phyloP scores from a whole-genome alignment of 2,113 vertebrate genomes.

The Naja naja region DNA sequence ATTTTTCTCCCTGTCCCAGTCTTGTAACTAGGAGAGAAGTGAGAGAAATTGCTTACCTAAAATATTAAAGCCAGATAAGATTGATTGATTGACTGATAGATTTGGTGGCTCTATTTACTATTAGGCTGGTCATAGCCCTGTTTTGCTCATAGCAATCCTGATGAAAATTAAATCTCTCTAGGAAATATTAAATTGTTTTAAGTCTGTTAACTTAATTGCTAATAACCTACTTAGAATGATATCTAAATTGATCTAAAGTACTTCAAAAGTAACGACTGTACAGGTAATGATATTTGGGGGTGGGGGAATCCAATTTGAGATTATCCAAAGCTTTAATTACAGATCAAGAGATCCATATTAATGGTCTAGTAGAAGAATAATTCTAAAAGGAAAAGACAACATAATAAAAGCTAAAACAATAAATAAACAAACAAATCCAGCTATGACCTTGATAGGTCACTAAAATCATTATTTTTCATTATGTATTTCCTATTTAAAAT shows the following conservation, averaged over 20 bases:
- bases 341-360: not conserved
- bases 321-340: slow-evolving; percentile 1
- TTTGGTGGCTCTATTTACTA: not conserved
- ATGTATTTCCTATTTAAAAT: not conserved
- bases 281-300: not conserved
- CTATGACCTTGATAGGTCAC: not conserved
- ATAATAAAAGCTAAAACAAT: not conserved
- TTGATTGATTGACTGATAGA: not conserved
- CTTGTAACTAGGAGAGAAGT: not conserved
- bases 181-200: not conserved
- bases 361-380: not conserved
- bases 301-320: not conserved
- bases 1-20: not conserved
- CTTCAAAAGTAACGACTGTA: not conserved
- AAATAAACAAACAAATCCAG: not conserved
- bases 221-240: not conserved
- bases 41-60: too few species aligned
- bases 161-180: not conserved
- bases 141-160: not conserved
- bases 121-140: not conserved
- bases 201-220: not conserved
- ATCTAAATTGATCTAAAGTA: not conserved
- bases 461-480: not conserved
- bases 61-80: not conserved
- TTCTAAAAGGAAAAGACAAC: not conserved